Percentiles rank a stretch among this genome's conserved stretches.
Conservation (phyloP, 1,140 invertebrate genomes). For the Himalopsyche phryganea region DNA sequence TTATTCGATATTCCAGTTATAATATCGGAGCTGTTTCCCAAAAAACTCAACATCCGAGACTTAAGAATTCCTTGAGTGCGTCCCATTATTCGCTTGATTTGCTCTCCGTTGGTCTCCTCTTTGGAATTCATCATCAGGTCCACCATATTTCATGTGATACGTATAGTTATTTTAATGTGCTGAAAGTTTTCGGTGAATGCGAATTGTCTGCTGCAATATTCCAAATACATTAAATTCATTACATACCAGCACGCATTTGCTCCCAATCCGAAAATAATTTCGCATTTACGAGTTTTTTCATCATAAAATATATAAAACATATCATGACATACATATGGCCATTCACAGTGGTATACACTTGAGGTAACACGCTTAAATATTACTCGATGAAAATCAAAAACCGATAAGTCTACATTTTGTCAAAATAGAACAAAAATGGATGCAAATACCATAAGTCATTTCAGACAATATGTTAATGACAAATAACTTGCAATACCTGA, state of each 20-base stretch:
- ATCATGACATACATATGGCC: too few species aligned
- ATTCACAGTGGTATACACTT: too few species aligned
- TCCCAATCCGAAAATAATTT: too few species aligned
- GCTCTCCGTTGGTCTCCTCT: slow-evolving; percentile 30
- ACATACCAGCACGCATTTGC: neutral
- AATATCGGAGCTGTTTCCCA: slow-evolving; percentile 48
- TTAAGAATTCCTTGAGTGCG: slow-evolving; percentile 45
- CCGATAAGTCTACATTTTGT: too few species aligned
- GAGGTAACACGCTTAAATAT: too few species aligned
- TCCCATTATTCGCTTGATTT: slow-evolving; percentile 46
- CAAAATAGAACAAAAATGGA: too few species aligned
- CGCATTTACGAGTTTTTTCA: too few species aligned
- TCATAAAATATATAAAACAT: too few species aligned
- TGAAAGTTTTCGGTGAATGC: neutral
- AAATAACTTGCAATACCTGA: too few species aligned
- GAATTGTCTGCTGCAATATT: neutral
- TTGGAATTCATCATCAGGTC: slow-evolving; percentile 23
- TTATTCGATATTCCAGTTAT: slow-evolving; percentile 48
- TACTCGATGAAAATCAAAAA: too few species aligned
- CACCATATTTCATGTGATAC: slow-evolving; percentile 20
- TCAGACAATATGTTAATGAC: too few species aligned
- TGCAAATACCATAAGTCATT: too few species aligned
- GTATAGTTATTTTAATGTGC: neutral
- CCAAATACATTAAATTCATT: neutral
- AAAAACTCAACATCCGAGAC: slow-evolving; percentile 46